phyloP scores from a whole-genome alignment of 2,113 vertebrate genomes.

The Chrysochloris asiatica region DNA sequence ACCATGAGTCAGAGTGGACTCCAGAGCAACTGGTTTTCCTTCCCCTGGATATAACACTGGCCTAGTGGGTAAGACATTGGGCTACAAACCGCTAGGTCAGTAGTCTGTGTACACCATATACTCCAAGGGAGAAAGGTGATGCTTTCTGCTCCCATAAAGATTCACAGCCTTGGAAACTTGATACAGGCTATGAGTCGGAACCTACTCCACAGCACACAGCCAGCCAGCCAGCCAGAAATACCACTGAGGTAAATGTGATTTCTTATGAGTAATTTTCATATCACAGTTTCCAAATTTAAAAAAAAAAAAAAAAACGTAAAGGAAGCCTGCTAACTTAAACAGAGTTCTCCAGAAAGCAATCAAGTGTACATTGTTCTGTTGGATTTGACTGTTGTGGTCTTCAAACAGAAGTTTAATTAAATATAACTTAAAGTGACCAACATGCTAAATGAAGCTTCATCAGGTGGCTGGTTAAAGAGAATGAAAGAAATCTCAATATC shows the following conservation, averaged over 20 bases:
- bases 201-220: too few relatives aligned
- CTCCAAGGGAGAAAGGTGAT: too few relatives aligned
- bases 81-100: too few relatives aligned
- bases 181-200: too few relatives aligned
- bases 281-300: too few relatives aligned
- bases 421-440: slow-evolving; percentile 15
- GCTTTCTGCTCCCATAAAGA: too few relatives aligned
- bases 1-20: neutral
- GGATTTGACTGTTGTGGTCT: neutral
- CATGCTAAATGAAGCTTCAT: neutral
- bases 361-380: neutral
- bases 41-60: too few relatives aligned
- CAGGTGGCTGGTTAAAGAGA: slow-evolving; percentile 2
- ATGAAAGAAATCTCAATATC: neutral
- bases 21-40: too few relatives aligned
- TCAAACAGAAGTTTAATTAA: slow-evolving; percentile 1
- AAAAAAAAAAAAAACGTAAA: neutral
- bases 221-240: neutral
- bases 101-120: too few relatives aligned
- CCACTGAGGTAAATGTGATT: neutral
- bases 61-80: too few relatives aligned
- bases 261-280: neutral
- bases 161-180: too few relatives aligned
- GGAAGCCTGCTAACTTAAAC: neutral
- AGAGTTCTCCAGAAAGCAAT: neutral